phyloP scores from a whole-genome alignment of 2,113 vertebrate species.

The Syngnathus typhle region DNA sequence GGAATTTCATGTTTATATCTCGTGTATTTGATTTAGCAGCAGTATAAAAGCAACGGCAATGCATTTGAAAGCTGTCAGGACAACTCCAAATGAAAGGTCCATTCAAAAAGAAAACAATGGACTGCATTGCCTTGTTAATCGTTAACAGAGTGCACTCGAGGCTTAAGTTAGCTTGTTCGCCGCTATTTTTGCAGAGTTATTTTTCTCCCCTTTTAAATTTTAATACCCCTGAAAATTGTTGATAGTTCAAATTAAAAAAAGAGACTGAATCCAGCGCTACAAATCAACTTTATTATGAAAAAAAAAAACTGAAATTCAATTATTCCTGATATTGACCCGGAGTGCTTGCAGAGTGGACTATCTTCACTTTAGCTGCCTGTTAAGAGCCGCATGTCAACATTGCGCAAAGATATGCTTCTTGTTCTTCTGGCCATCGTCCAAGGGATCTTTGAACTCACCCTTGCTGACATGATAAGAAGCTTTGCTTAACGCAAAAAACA shows the following conservation, averaged over 20 bases:
- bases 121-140: slow-evolving; percentile 14
- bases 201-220: background rate
- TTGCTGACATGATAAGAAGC: slow-evolving; percentile 52
- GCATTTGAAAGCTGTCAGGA: slow-evolving; percentile 19
- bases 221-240: background rate
- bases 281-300: slow-evolving; percentile 44
- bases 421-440: slow-evolving; percentile 66
- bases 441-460: slow-evolving; percentile 31
- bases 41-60: background rate
- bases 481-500: slow-evolving; percentile 33
- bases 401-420: slow-evolving; percentile 61
- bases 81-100: slow-evolving; percentile 10
- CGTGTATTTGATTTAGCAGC: background rate
- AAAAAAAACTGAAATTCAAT: slow-evolving; percentile 21
- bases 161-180: background rate
- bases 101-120: slow-evolving; percentile 15
- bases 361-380: slow-evolving; percentile 56
- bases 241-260: slow-evolving; percentile 6
- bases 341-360: slow-evolving; percentile 49
- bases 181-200: background rate
- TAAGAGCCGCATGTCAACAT: slow-evolving; percentile 70
- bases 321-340: slow-evolving; percentile 54
- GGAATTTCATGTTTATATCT: background rate
- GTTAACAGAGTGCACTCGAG: slow-evolving; percentile 13
- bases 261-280: slow-evolving; percentile 6